phyloP scores from a whole-genome alignment of 1,140 invertebrate genomes.

The Drosophila tristis region DNA sequence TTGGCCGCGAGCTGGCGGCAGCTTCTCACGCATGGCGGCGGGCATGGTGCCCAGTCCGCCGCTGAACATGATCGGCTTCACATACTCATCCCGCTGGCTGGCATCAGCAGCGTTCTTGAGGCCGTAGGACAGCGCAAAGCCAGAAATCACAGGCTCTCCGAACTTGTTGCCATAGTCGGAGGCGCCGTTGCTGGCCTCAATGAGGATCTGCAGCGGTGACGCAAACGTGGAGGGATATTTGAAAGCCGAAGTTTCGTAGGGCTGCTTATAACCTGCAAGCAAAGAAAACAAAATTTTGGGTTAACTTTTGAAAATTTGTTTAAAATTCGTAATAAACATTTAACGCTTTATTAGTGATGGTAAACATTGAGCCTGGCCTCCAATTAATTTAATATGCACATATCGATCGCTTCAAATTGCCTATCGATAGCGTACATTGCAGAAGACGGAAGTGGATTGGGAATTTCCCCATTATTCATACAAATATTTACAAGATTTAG shows the following conservation, averaged over 20 bases:
- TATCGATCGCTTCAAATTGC: too few species aligned
- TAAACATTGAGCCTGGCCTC: too few species aligned
- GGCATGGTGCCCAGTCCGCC: slow-evolving; percentile 95
- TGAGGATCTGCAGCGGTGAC: slow-evolving; percentile 92
- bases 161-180: slow-evolving; percentile 99
- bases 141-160: slow-evolving; percentile 96
- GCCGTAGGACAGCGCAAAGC: slow-evolving; percentile 97
- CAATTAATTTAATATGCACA: too few species aligned
- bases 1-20: slow-evolving; percentile 86
- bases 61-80: slow-evolving; percentile 99
- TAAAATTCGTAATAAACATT: too few species aligned
- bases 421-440: too few species aligned
- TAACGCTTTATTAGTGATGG: too few species aligned
- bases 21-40: slow-evolving; percentile 61
- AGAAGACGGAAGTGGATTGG: too few species aligned
- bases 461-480: too few species aligned
- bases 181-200: slow-evolving; percentile 98
- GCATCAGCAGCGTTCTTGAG: slow-evolving; percentile 86
- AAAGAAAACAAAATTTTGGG: background rate
- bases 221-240: slow-evolving; percentile 96
- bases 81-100: slow-evolving; percentile 93
- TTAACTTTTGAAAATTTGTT: background rate
- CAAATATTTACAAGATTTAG: too few species aligned
- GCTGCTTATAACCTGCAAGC: slow-evolving; percentile 88
- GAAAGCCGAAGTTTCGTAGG: slow-evolving; percentile 93